Conservation (phyloP, 2,797 vertebrate species). For the Coracias cyanogaster region DNA sequence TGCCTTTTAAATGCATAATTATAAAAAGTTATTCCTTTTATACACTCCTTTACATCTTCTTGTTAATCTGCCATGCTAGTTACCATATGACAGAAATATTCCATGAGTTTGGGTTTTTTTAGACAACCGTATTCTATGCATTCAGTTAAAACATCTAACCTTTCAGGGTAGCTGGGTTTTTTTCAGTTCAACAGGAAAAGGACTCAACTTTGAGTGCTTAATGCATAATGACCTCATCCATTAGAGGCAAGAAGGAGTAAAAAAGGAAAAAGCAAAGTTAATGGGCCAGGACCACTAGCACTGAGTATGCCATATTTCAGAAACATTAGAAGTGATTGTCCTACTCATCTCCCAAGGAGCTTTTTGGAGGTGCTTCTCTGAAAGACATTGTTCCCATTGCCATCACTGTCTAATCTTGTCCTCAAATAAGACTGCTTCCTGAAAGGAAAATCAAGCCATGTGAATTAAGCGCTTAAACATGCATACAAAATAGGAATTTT, state of each 20-base stretch:
- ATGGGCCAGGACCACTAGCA: background rate
- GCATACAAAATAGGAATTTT: background rate
- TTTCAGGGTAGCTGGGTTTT: background rate
- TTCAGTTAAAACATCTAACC: background rate
- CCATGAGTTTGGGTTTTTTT: background rate
- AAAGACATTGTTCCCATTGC: background rate
- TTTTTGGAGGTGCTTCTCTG: background rate
- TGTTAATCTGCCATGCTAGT: background rate
- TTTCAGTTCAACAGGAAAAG: background rate
- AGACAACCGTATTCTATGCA: no score
- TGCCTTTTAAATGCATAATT: background rate
- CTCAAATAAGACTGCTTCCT: background rate
- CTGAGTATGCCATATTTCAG: background rate
- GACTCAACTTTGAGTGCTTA: background rate
- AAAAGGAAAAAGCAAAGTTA: background rate
- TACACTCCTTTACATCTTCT: background rate
- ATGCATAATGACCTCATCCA: fast-evolving
- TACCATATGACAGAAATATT: background rate
- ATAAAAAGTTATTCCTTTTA: background rate
- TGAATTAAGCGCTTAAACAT: background rate
- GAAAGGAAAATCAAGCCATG: background rate
- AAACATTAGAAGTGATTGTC: background rate
- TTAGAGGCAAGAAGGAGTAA: background rate
- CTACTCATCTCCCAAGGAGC: background rate
- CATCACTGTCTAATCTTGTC: background rate